These are phyloP conservation scores for Eutolmus rufibarbis DNA, from an alignment of 2,888 invertebrate species.

Conservation along the genomic window DNA sequence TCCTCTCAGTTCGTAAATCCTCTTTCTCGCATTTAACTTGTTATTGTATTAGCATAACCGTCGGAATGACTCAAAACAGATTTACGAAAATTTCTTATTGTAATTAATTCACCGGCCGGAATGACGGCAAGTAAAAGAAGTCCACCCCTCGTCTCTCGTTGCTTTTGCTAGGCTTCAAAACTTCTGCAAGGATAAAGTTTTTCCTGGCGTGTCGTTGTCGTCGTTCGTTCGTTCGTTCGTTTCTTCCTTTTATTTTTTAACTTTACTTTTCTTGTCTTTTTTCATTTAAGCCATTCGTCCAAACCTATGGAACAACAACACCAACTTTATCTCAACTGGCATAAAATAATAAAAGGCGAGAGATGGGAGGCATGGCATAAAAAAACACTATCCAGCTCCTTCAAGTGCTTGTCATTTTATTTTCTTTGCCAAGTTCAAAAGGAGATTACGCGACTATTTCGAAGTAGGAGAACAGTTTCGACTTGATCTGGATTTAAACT, in stretches of 20 bases:
- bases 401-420: constrained; percentile 19
- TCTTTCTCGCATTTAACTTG: neutral
- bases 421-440: neutral
- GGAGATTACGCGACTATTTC: neutral
- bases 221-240: neutral
- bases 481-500: constrained; percentile 28
- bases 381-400: neutral
- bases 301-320: constrained; percentile 5
- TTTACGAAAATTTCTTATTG: constrained; percentile 10
- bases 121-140: constrained; percentile 5
- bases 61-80: neutral
- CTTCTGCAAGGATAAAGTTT: neutral
- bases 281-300: neutral
- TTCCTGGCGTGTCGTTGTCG: neutral
- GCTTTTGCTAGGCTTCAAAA: neutral
- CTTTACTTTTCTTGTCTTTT: neutral
- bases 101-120: constrained; percentile 18
- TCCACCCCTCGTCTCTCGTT: neutral
- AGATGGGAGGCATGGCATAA: neutral
- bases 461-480: neutral
- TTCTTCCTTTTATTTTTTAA: neutral
- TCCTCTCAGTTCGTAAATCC: neutral
- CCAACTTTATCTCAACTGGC: constrained; percentile 6
- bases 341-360: constrained; percentile 14
- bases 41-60: neutral